A percentile compares a stretch with the other conserved stretches of the same genome.
Conservation (phyloP, 2,113 vertebrate species). For the Orthonyx spaldingii region DNA sequence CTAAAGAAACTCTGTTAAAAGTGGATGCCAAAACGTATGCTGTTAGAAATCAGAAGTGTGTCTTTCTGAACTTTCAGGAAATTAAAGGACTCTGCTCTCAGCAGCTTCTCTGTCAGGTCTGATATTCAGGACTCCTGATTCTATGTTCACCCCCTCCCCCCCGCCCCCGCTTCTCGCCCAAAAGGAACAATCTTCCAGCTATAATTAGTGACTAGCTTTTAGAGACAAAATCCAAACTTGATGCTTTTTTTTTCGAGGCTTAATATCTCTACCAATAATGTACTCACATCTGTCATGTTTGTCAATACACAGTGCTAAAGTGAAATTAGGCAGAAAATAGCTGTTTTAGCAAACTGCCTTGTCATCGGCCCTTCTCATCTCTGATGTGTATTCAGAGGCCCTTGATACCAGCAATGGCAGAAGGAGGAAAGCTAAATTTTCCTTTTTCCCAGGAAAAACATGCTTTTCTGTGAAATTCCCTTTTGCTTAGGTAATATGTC, state of each 20-base stretch:
- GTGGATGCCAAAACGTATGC: not conserved
- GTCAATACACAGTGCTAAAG: not conserved
- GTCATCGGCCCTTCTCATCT: not conserved
- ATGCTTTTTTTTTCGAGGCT: not conserved
- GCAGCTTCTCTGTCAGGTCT: not conserved
- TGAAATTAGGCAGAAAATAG: constrained; percentile 35
- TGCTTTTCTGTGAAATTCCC: not conserved
- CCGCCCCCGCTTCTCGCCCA: rapidly evolving
- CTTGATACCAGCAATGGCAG: not conserved
- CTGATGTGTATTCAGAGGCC: not conserved
- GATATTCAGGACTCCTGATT: not conserved
- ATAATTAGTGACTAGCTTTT: not conserved
- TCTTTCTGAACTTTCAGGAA: not conserved
- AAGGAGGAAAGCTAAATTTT: not conserved
- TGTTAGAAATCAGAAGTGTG: not conserved
- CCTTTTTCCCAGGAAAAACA: not conserved
- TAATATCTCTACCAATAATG: not conserved
- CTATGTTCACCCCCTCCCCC: not conserved
- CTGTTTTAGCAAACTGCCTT: not conserved
- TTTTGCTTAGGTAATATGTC: not conserved
- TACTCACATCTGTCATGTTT: not conserved
- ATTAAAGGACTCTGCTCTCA: not conserved
- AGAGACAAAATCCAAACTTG: not conserved
- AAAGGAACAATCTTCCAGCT: not conserved
- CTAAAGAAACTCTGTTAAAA: not conserved